These are phyloP conservation scores for Meda fulgida DNA, from an alignment of 2,797 vertebrate species.

Conservation along the genomic window DNA sequence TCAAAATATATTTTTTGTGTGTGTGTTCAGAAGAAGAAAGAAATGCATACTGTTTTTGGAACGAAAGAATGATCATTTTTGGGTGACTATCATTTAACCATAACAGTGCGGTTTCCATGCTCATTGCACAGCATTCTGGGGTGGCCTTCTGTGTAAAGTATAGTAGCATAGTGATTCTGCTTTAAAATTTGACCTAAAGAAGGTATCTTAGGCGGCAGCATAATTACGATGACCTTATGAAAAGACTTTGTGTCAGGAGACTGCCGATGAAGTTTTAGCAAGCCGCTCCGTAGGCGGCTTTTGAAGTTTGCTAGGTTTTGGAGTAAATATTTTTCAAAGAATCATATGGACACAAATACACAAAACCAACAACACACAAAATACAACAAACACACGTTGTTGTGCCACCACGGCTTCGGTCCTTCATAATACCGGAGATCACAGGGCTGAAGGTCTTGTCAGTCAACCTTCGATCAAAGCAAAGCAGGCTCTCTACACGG, in stretches of 20 bases:
- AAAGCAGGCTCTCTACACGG: conserved; percentile 55
- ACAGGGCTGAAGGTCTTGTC: conserved; percentile 61
- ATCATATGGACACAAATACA: neutral
- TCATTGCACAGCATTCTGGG: neutral
- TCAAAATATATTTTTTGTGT: neutral
- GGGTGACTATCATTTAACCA: neutral
- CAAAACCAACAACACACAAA: conserved; percentile 1
- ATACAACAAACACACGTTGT: conserved; percentile 42
- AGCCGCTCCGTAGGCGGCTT: neutral
- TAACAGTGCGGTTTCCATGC: neutral
- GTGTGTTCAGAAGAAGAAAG: too few relatives aligned
- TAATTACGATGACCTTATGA: conserved; percentile 33
- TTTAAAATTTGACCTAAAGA: neutral
- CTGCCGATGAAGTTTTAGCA: neutral
- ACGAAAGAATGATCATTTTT: neutral
- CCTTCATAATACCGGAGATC: conserved; percentile 60
- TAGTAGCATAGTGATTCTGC: neutral
- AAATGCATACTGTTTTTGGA: neutral
- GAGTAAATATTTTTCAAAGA: neutral
- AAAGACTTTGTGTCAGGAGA: conserved; percentile 5
- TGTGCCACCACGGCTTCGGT: conserved; percentile 31
- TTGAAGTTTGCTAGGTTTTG: neutral
- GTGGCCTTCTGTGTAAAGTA: conserved; percentile 11
- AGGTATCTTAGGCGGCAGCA: neutral
- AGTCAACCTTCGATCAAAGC: conserved; percentile 66